Base-by-base conservation (phyloP, 2,888 invertebrate species). In the Xanthia togata region DNA sequence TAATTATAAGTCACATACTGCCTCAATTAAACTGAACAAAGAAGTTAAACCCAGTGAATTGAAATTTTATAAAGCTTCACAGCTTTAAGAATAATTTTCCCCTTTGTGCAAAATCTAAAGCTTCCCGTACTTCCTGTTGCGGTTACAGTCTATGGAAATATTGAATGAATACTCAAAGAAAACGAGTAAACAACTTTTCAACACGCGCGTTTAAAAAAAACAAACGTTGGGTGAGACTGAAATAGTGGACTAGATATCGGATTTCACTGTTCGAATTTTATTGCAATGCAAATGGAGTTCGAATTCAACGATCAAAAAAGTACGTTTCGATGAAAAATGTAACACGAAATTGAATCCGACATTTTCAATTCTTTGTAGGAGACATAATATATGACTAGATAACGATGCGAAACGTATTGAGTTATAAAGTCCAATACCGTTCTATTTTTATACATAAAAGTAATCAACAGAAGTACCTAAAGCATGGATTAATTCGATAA, bases 241-340 rank as follows among this genome's bases (percentile, higher is more conserved):
- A 83, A 83, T 55, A 79, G 14, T 64, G 47, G 60, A 74, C 63
- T 70, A 47, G 68, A 69, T 83, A 71, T 71, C n/a, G 62, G 31
- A 60, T 59, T 82, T 70, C 57, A 65, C 20, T 59, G 17, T 65
- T 65, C 23, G 23, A 59, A 31, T 71, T 75, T 76, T 57, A 72
- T 79, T 59, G 47, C 47, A 11, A 70, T 67, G 80, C 64, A 71
- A 57, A 57, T 62, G 59, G 53, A 80, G 70, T 59, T 59, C 70
- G 57, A 72, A 75, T 75, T 70, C 31, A 14, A 78, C 41, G 5
- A 63, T 20, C n/a, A 75, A 75, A 82, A 75, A 65, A 41, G 23
- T 60, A 64, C 53, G 23, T 55, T 73, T 67, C n/a, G 55, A 38
- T 74, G 84, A 83, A 79, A 74, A 74, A 79, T 74, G 41, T 55